Conservation (phyloP, 2,113 vertebrate genomes). For the Cinclus mexicanus region DNA sequence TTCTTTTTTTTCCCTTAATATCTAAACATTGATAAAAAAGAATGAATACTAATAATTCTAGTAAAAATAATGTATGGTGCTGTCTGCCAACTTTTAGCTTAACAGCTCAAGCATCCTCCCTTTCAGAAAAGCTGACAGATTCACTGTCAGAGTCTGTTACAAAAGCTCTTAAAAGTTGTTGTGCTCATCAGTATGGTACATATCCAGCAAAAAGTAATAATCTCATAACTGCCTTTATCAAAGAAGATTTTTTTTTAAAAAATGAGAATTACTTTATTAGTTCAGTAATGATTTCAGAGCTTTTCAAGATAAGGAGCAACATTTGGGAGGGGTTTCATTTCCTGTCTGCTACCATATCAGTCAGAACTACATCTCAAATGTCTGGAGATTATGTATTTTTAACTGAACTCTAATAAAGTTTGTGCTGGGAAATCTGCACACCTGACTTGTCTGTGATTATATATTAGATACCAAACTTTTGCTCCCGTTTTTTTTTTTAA, state of each 20-base stretch:
- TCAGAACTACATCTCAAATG: conserved; percentile 77
- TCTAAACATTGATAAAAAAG: neutral
- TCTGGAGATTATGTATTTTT: conserved; percentile 81
- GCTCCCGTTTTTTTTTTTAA: neutral
- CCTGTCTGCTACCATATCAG: conserved; percentile 79
- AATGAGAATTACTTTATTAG: conserved; percentile 84
- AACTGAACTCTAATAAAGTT: conserved; percentile 82
- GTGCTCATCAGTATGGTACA: conserved; percentile 41
- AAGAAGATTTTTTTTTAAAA: conserved; percentile 43
- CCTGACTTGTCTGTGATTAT: conserved; percentile 72
- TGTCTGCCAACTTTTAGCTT: neutral
- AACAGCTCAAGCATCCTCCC: neutral
- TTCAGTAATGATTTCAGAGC: conserved; percentile 82
- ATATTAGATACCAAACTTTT: conserved; percentile 70
- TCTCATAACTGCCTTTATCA: conserved; percentile 74
- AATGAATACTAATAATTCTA: neutral
- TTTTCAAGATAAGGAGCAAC: conserved; percentile 82
- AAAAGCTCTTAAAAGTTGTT: conserved; percentile 51
- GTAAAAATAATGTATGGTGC: neutral
- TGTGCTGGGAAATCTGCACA: conserved; percentile 64
- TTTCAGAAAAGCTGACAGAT: neutral
- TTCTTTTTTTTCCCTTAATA: neutral
- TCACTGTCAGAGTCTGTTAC: neutral
- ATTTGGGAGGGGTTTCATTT: conserved; percentile 83
- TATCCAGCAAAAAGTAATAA: conserved; percentile 77